Percentiles rank a stretch among this genome's conserved stretches.
Evolutionary conservation across 2,797 vertebrate species (phyloP).

Genomic region (Phalanger gymnotis): DNA sequence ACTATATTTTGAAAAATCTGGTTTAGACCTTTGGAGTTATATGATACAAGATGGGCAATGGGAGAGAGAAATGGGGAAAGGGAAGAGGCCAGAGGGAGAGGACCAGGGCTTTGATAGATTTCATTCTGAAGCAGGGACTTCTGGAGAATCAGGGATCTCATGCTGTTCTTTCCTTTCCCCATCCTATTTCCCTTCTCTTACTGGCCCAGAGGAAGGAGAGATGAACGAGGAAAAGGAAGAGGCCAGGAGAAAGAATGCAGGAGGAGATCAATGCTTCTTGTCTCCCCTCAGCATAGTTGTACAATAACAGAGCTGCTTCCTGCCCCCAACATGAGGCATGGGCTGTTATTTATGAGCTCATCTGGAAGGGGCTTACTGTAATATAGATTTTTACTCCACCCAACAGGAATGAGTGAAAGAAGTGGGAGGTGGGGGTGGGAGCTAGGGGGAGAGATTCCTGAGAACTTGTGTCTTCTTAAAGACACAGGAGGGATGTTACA

Average conservation of each 20-base stretch:
- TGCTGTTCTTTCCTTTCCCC: neutral
- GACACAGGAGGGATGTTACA: neutral
- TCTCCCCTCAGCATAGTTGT: slow-evolving; percentile 18
- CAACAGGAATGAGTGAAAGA: neutral
- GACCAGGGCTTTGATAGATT: neutral
- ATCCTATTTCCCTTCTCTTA: neutral
- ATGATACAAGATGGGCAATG: fast-evolving
- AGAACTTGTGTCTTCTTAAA: slow-evolving; percentile 39
- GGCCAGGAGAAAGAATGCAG: neutral
- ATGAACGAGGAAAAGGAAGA: neutral
- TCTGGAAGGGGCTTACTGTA: neutral
- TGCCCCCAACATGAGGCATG: neutral
- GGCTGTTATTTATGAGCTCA: slow-evolving; percentile 39
- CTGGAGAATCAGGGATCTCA: neutral
- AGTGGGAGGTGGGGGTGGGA: neutral
- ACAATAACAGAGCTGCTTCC: neutral
- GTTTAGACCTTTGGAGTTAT: fast-evolving
- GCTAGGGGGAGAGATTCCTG: neutral
- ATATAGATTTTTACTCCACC: slow-evolving; percentile 11
- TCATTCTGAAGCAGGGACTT: neutral
- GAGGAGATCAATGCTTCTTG: slow-evolving; percentile 27
- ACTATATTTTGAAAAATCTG: neutral
- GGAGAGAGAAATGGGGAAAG: neutral
- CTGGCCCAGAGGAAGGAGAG: neutral
- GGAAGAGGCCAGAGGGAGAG: neutral